Evolutionary conservation across 2,888 invertebrate genomes (phyloP).

Genomic region (Xestia sexstrigata): DNA sequence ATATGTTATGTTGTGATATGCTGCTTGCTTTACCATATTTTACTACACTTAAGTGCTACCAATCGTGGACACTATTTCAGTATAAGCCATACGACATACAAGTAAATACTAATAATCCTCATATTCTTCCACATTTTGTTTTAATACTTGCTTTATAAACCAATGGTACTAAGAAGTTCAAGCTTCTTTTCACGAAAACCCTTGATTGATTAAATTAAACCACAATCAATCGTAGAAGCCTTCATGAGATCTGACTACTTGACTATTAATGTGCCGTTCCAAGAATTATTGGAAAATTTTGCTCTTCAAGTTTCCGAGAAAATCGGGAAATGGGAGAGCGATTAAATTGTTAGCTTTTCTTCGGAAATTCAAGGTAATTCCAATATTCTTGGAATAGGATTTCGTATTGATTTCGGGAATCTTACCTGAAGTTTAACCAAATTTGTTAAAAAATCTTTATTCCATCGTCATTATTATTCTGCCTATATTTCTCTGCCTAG

Average conservation of each 20-base stretch:
- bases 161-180: not conserved
- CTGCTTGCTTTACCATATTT: not conserved
- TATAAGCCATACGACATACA: no score
- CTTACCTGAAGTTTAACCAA: not conserved
- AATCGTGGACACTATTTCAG: no score
- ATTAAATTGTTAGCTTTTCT: not conserved
- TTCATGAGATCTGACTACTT: not conserved
- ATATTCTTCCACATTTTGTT: no score
- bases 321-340: not conserved
- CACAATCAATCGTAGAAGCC: not conserved
- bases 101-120: no score
- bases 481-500: no score
- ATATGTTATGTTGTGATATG: no score
- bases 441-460: not conserved
- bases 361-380: slow-evolving; percentile 1
- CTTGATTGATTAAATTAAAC: not conserved
- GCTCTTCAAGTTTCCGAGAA: slow-evolving; percentile 5
- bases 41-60: no score
- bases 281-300: slow-evolving; percentile 11
- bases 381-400: not conserved
- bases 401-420: not conserved
- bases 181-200: not conserved
- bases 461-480: not conserved
- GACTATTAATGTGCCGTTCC: not conserved
- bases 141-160: no score